phyloP scores from a whole-genome alignment of 2,113 vertebrate genomes.

The Bettongia penicillata region DNA sequence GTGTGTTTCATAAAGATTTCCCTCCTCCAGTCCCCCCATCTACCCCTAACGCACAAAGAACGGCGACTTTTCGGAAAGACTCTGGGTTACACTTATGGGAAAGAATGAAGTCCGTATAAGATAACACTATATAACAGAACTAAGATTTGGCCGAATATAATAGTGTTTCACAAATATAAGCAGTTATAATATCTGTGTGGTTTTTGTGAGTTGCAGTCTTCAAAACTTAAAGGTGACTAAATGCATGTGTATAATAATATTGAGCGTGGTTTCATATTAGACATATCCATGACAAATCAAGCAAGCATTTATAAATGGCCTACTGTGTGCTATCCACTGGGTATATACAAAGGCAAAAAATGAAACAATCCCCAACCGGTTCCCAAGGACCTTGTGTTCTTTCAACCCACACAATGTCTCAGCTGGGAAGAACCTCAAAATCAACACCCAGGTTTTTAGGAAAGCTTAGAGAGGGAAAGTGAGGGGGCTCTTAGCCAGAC shows the following conservation, averaged over 20 bases:
- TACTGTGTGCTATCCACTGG: not conserved
- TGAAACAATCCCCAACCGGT: not conserved
- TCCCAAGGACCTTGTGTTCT: not conserved
- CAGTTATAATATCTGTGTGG: not conserved
- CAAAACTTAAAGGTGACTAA: not conserved
- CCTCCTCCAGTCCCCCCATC: not conserved
- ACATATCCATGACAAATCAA: not conserved
- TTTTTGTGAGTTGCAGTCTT: not conserved
- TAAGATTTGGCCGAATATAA: not conserved
- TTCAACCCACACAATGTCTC: not conserved
- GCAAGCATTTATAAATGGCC: not conserved
- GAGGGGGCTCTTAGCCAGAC: not conserved
- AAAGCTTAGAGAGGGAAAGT: not conserved
- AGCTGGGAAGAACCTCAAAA: not conserved
- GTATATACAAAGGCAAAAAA: not conserved
- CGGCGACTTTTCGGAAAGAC: not conserved
- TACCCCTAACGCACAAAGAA: not conserved
- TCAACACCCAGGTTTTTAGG: not conserved
- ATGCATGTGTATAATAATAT: not conserved
- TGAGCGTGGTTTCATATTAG: not conserved
- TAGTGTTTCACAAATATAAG: not conserved
- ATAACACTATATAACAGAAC: not conserved
- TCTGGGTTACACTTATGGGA: not conserved
- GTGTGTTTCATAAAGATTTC: not conserved
- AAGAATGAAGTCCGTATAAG: not conserved